Percentiles rank a stretch among this genome's conserved stretches.
Evolutionary conservation across 2,888 invertebrate species (phyloP).

Genomic region (Phyto melanocephala): DNA sequence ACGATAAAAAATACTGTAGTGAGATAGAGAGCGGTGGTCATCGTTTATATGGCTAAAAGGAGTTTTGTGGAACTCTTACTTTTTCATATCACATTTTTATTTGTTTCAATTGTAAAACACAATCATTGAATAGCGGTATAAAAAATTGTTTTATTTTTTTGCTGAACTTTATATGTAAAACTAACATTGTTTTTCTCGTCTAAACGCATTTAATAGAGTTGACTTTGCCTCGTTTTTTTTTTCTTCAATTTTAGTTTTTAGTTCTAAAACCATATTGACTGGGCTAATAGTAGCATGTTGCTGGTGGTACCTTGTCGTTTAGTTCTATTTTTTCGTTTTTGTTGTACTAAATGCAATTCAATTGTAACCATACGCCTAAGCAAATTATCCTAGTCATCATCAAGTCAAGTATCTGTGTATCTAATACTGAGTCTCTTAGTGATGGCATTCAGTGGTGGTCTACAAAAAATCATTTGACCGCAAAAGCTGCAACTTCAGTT

Average conservation of each 20-base stretch:
- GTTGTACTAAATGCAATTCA: slow-evolving; percentile 4
- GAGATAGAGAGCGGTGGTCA: slow-evolving; percentile 19
- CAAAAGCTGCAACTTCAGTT: slow-evolving; percentile 28
- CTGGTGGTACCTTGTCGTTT: slow-evolving; percentile 37
- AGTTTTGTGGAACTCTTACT: slow-evolving; percentile 58
- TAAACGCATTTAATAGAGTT: slow-evolving; percentile 62
- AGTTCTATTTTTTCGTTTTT: neutral
- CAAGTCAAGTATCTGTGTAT: slow-evolving; percentile 33
- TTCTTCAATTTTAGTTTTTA: neutral
- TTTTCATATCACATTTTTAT: slow-evolving; percentile 54
- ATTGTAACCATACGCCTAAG: slow-evolving; percentile 49
- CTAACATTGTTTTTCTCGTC: slow-evolving; percentile 57
- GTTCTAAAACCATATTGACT: slow-evolving; percentile 19
- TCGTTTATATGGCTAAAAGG: slow-evolving; percentile 53
- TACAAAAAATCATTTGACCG: slow-evolving; percentile 46
- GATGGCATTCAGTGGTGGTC: neutral
- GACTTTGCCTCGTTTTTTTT: slow-evolving; percentile 25
- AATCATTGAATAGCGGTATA: neutral
- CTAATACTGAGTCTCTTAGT: slow-evolving; percentile 6
- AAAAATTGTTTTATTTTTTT: slow-evolving; percentile 8
- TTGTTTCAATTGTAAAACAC: neutral
- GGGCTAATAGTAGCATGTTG: slow-evolving; percentile 30
- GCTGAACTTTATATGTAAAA: slow-evolving; percentile 44
- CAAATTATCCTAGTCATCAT: slow-evolving; percentile 55
- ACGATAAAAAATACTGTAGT: slow-evolving; percentile 10